Evolutionary conservation across 2,888 invertebrate species (phyloP).

Genomic region (Dolichopus griseipennis): DNA sequence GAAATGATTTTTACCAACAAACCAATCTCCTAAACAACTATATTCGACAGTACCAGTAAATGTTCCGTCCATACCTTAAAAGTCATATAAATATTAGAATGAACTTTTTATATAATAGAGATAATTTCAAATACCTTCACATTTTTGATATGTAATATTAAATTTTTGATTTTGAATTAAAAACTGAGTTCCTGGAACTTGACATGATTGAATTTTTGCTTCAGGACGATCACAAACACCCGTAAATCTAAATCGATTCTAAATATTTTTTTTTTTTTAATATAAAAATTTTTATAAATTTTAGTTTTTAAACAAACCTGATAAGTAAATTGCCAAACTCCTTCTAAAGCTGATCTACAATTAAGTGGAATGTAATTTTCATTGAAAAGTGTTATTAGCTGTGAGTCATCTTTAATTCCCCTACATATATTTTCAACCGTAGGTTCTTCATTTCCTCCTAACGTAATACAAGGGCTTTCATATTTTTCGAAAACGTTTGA

Average conservation of each 20-base stretch:
- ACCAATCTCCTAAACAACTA: constrained; percentile 91
- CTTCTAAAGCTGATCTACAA: constrained; percentile 85
- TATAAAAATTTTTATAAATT: neutral
- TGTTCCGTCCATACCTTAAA: constrained; percentile 63
- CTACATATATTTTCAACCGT: constrained; percentile 68
- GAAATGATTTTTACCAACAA: constrained; percentile 89
- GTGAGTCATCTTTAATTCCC: constrained; percentile 66
- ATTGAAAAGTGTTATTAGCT: constrained; percentile 75
- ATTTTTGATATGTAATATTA: constrained; percentile 85
- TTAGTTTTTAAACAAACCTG: constrained; percentile 47
- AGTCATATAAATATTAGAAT: too few species aligned
- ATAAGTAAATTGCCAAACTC: constrained; percentile 93
- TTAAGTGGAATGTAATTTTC: constrained; percentile 85
- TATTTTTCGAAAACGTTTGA: constrained; percentile 82
- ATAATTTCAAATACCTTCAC: constrained; percentile 49
- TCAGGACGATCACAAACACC: constrained; percentile 85
- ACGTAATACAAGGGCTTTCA: constrained; percentile 72
- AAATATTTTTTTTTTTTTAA: constrained; percentile 27
- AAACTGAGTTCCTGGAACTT: constrained; percentile 91
- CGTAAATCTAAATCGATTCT: constrained; percentile 80
- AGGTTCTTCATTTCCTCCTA: constrained; percentile 55
- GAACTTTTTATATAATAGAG: too few species aligned
- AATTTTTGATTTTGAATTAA: constrained; percentile 95
- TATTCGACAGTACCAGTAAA: constrained; percentile 88
- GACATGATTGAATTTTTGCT: constrained; percentile 86